Evolutionary conservation across 2,888 invertebrate species (phyloP).

Genomic region (Carabus problematicus): DNA sequence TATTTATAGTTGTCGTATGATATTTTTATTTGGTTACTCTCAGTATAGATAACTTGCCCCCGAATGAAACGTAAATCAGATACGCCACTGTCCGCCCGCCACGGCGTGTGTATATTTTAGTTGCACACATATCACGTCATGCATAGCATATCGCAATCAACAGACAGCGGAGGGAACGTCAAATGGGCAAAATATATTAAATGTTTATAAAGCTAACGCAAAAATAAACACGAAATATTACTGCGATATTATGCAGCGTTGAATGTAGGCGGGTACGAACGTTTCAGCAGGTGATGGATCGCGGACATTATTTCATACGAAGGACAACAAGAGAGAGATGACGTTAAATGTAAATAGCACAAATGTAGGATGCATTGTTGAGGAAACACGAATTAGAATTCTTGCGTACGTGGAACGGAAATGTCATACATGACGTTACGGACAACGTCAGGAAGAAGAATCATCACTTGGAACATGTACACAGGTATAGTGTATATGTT

Average conservation of each 20-base stretch:
- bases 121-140: conserved; percentile 35
- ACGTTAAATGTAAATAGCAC: conserved; percentile 17
- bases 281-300: conserved; percentile 32
- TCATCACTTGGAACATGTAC: no score
- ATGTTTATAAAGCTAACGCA: conserved; percentile 42
- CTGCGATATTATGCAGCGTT: conserved; percentile 32
- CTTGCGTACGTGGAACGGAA: conserved; percentile 5
- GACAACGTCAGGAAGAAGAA: no score
- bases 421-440: background rate
- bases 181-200: conserved; percentile 35
- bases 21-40: background rate
- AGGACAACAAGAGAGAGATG: conserved; percentile 9
- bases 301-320: conserved; percentile 25
- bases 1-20: background rate
- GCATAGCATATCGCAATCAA: conserved; percentile 40
- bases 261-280: conserved; percentile 19
- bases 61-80: background rate
- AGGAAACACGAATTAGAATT: conserved; percentile 17
- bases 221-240: conserved; percentile 40
- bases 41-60: background rate
- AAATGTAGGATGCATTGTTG: conserved; percentile 16
- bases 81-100: conserved; percentile 18
- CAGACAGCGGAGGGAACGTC: conserved; percentile 19
- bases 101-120: conserved; percentile 24
- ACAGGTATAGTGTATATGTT: no score